These are phyloP conservation scores for Drosophila setifemur DNA, from an alignment of 1,140 invertebrate genomes.

Conservation along the genomic window DNA sequence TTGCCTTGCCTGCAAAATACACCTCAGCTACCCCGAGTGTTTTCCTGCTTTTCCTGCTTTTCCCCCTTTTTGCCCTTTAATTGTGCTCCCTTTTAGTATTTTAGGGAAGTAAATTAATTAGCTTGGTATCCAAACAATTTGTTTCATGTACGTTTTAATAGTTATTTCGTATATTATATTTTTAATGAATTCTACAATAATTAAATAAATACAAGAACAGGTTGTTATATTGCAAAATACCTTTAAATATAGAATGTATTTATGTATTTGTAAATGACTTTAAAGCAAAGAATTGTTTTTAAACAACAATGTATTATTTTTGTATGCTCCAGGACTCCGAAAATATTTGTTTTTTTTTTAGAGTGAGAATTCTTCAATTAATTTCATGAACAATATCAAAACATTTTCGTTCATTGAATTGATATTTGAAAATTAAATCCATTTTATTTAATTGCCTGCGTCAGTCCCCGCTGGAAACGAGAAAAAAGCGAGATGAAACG, in stretches of 20 bases:
- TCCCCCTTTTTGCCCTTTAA: slow-evolving; percentile 2
- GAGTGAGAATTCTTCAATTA: background rate
- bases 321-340: no score
- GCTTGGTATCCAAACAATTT: no score
- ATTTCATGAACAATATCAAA: background rate
- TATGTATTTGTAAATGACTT: no score
- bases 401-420: slow-evolving; percentile 1
- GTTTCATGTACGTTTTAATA: no score
- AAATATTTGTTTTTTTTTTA: background rate
- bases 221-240: no score
- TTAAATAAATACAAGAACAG: no score
- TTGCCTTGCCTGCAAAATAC: background rate
- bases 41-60: background rate
- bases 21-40: slow-evolving; percentile 26
- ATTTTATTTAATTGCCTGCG: slow-evolving; percentile 30
- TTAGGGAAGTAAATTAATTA: no score
- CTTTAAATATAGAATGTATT: no score
- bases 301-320: no score
- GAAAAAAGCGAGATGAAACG: background rate
- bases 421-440: slow-evolving; percentile 6
- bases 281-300: no score
- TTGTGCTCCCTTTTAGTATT: slow-evolving; percentile 3
- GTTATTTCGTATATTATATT: no score
- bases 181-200: no score
- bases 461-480: slow-evolving; percentile 25